Base-by-base conservation (phyloP, 1,140 invertebrate genomes). In the Lasioglossum baleicum region DNA sequence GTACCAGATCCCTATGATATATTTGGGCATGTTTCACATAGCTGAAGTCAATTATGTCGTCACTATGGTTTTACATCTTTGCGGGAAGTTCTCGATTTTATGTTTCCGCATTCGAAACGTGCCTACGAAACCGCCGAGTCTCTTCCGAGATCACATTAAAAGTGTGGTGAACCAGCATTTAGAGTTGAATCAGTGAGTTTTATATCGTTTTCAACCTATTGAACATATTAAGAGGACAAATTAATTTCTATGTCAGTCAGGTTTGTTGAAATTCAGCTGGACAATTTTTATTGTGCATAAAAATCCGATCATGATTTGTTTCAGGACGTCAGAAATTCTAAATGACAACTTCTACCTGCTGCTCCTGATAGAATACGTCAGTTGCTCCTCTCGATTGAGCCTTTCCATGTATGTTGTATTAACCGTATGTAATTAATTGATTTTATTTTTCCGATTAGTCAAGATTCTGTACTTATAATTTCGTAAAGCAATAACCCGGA, bases 1-100 rank as follows among this genome's bases (percentile, higher is more conserved):
- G 2, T 79, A 72, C 8, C 22, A 44, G 42, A 58, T 26, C 17
- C 76, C 76, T 0, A 20, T 79, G 58, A 10, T 48, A 15, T 79
- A 79, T 35, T 3, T 20, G 15, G 40, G 44, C 20, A 31, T 79
- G 3, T 72, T 42, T 26, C 76, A 79, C 13, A 56, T 72, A 60
- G 35, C 76, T 13, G 44, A 58, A 20, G 72, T 79, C 35, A 63
- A 69, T 10, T 0, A 72, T 2, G 2, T 79, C 35, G 35, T 79
- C 13, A 56, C 72, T 0, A 51, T 80, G 40, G 64, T 73, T 20
- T 65, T 79, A 5, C 69, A 73, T 22, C 42, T 73, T 48, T 79
- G 76, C 20, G 69, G 44, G 13, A 51, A 80, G 22, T 42, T 67
- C 51, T 66, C 78, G 22, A 80, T 80, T 40, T 40, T 80, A 15